A percentile compares a stretch with the other conserved stretches of the same genome.
Evolutionary conservation across 2,797 vertebrate genomes (phyloP).

Genomic region (Hemitrygon akajei): DNA sequence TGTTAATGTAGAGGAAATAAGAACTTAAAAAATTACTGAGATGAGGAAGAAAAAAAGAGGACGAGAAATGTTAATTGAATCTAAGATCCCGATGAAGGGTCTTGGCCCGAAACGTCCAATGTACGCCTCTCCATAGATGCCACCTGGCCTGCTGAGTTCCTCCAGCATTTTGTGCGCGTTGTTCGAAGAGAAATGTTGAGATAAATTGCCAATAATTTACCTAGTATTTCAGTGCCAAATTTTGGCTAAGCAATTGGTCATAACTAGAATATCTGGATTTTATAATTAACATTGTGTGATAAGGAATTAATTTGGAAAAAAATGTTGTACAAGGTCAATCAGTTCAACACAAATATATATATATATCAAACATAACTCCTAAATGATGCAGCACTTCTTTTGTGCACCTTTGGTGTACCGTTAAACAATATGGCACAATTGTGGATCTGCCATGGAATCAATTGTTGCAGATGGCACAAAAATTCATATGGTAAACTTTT

Average conservation of each 20-base stretch:
- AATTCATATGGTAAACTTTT: not conserved
- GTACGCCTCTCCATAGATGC: too few relatives aligned
- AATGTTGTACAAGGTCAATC: not conserved
- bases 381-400: not conserved
- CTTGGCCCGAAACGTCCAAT: too few relatives aligned
- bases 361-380: not conserved
- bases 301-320: not conserved
- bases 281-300: not conserved
- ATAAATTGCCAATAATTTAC: not conserved
- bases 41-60: not conserved
- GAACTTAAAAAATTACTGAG: not conserved
- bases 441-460: slow-evolving; percentile 3
- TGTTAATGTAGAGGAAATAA: not conserved
- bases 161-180: too few relatives aligned
- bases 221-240: not conserved
- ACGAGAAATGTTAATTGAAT: too few relatives aligned
- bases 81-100: too few relatives aligned
- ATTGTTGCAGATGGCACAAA: not conserved
- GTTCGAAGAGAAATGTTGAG: too few relatives aligned
- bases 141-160: too few relatives aligned
- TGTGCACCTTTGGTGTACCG: not conserved
- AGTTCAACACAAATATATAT: not conserved
- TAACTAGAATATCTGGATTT: not conserved
- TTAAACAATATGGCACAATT: not conserved
- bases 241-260: not conserved